phyloP scores from a whole-genome alignment of 2,888 invertebrate species.

The Stenodema calcarata region DNA sequence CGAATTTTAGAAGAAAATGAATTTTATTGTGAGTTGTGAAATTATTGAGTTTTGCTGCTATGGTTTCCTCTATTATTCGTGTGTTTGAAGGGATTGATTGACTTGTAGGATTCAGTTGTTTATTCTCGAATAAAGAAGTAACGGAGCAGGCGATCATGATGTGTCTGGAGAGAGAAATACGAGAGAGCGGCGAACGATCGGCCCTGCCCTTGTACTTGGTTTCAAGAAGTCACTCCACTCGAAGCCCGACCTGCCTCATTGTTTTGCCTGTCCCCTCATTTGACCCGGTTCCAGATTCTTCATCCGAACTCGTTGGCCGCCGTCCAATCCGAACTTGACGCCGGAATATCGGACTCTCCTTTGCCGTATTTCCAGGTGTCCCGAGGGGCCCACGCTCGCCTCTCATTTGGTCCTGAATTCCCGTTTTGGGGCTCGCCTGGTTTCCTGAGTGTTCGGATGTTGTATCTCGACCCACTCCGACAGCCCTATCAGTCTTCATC shows the following conservation, averaged over 20 bases:
- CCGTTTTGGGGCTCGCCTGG: neutral
- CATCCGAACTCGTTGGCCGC: constrained; percentile 1
- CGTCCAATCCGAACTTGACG: neutral
- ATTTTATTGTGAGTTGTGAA: too few relatives aligned
- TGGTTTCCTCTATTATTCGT: too few relatives aligned
- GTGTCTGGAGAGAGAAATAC: neutral
- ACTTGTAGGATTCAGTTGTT: too few relatives aligned
- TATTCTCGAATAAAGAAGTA: too few relatives aligned
- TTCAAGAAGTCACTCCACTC: neutral
- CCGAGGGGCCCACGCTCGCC: neutral
- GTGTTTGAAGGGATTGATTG: too few relatives aligned
- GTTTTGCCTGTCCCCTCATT: constrained; percentile 8
- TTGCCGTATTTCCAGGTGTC: neutral
- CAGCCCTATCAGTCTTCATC: too few relatives aligned
- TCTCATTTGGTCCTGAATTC: neutral
- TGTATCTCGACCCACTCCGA: too few relatives aligned
- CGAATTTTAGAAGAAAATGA: too few relatives aligned
- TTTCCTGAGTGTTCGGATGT: neutral
- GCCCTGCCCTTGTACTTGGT: neutral
- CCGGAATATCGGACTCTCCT: neutral
- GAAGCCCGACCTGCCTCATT: constrained; percentile 20
- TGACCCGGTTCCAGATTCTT: constrained; percentile 22
- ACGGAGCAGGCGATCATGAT: too few relatives aligned
- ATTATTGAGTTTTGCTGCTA: too few relatives aligned
- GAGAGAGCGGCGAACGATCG: neutral